phyloP scores from a whole-genome alignment of 2,888 invertebrate genomes.

The Molanna angustata region DNA sequence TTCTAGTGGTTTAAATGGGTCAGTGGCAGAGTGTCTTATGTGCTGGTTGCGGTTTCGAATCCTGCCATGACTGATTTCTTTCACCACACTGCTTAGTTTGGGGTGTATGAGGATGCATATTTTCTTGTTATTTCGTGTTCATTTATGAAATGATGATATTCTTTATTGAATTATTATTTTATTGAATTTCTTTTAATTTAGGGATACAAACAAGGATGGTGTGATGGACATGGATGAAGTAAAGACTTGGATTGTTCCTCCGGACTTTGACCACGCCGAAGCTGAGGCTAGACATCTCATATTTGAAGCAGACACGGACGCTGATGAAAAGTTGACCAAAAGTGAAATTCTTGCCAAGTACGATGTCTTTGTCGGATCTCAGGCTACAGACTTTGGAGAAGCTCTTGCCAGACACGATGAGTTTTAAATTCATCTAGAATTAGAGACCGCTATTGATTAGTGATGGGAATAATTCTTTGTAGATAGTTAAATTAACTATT shows the following conservation, averaged over 20 bases:
- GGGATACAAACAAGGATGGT: conserved; percentile 87
- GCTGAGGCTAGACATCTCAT: conserved; percentile 95
- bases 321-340: conserved; percentile 85
- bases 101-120: no score
- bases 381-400: conserved; percentile 98
- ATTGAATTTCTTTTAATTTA: conserved; percentile 36
- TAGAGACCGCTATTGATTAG: no score
- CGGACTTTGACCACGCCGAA: conserved; percentile 95
- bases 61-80: no score
- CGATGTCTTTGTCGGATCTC: conserved; percentile 97
- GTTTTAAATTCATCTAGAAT: conserved; percentile 65
- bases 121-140: background rate
- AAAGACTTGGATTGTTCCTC: conserved; percentile 90
- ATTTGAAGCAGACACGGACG: conserved; percentile 89
- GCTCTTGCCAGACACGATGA: conserved; percentile 94
- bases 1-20: no score
- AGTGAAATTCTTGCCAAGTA: conserved; percentile 92
- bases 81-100: no score
- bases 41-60: no score
- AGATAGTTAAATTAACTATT: no score
- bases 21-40: no score
- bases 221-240: conserved; percentile 87
- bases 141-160: no score
- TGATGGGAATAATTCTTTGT: no score
- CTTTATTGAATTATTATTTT: no score